Evolutionary conservation across 2,888 invertebrate species (phyloP), one percentile per base, ranked within the genome.

Genomic region (Drosophila longiperda): DNA sequence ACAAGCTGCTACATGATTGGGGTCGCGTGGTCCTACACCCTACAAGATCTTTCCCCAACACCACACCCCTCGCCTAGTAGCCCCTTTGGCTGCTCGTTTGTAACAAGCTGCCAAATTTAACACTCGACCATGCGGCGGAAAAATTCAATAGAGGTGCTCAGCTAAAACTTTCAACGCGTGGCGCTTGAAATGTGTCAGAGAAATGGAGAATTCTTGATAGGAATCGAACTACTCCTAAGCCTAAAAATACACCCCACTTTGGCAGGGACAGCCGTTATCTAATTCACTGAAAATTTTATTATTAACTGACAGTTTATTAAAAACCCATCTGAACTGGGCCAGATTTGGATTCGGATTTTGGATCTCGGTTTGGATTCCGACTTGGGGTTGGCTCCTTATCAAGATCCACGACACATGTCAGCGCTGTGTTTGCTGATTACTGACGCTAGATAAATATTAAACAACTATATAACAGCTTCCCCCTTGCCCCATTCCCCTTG

Each of bases 61-160:
- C 26, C 26, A 3, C 26, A 4, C 32, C 29, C 29, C 7, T 11
- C 29, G 9, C 26, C n/a, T 2, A 15, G 15, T 8, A 9, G 26
- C 9, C 32, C 20, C 26, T 38, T 26, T 17, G 36, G 23, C 54
- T 38, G 38, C 33, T 54, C 71, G 71, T 54, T 32, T 75, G 67
- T 72, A 87, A 87, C 84, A 78, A 89, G 87, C 84, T 85, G 87
- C 76, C 84, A 89, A 89, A 87, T 89, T 89, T 89, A 87, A 89
- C 84, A 89, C 82, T 75, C 65, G 70, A 61, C 64, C 69, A 64
- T 50, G 50, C 50, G 71, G 72, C 12, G 26, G 23, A 29, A 54
- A 67, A 78, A 84, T 57, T 74, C 78, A 65, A 77, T 74, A 65
- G 53, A 48, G 48, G 58, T 60, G 79, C 85, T 78, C 87, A 83